Base-by-base conservation (phyloP, 2,113 vertebrate genomes). In the Trogon surrucura region DNA sequence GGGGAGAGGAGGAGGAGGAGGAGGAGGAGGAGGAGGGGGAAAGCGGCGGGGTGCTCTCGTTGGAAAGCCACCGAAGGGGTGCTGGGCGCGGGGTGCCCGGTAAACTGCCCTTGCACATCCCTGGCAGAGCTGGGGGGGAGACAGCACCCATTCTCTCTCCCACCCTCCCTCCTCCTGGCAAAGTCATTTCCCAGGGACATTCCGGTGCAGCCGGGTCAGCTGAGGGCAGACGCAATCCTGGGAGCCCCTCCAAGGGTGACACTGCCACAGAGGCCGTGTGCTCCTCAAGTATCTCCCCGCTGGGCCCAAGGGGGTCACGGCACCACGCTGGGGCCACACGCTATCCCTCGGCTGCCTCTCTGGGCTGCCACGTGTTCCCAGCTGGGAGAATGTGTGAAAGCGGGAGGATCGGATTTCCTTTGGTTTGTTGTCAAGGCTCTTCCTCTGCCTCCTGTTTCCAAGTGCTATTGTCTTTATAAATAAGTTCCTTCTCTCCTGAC, bases 1-100 rank as follows among this genome's bases (percentile, higher is more conserved):
- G 83, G 56, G 62, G 30, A 36, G 70, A 26, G 26, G 26, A 57
- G 34, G 58, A 48, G 38, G 6, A 11, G 26, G 26, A 57, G 34
- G 58, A 48, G 38, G 6, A 11, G 71, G 44, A 34, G 13, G 4
- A 5, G 25, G 5, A 30, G 6, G 34, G 50, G 51, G 20, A 1
- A 4, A 29, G 47, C 14, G 11, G 0, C 25, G 2, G 13, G 0
- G 45, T 3, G 48, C 45, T 25, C 13, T 8, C 25, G 5, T 4
- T 4, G 38, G 34, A 61, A 66, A 1, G 9, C 36, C 48, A 9
- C 36, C 30, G 11, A 7, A 6, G 45, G 25, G 70, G 27, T 27
- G 2, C 6, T 6, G 47, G 34, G 11, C 22, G 0, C 6, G 41
- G 21, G 54, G 8, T 13, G 50, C 23, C 2, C 10, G 0, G 26